phyloP scores from a whole-genome alignment of 2,888 invertebrate genomes.

The Auanema sp. region DNA sequence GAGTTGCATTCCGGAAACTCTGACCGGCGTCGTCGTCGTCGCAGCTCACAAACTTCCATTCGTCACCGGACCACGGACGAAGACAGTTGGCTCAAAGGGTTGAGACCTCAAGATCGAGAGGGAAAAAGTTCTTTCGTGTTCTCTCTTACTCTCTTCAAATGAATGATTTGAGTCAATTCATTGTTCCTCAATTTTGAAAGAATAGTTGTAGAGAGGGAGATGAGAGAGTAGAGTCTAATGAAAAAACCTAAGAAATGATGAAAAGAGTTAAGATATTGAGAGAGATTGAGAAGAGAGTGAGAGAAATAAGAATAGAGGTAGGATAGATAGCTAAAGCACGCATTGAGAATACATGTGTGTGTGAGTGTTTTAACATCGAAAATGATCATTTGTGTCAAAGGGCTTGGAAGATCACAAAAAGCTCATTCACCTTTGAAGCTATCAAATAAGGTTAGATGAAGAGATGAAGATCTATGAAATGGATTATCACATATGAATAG shows the following conservation, averaged over 20 bases:
- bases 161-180: not conserved
- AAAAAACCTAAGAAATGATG: constrained; percentile 4
- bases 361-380: not conserved
- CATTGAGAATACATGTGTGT: not conserved
- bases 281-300: constrained; percentile 4
- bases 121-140: too few relatives aligned
- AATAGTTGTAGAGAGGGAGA: not conserved
- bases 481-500: too few relatives aligned
- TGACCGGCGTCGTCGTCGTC: too few relatives aligned
- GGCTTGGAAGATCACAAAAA: not conserved
- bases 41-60: too few relatives aligned
- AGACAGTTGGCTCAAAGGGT: too few relatives aligned
- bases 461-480: too few relatives aligned
- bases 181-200: not conserved
- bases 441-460: not conserved
- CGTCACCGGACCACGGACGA: too few relatives aligned
- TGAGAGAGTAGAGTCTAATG: constrained; percentile 10
- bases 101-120: too few relatives aligned
- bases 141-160: too few relatives aligned
- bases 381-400: not conserved
- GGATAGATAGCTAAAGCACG: not conserved
- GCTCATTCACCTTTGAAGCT: not conserved
- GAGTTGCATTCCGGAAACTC: too few relatives aligned
- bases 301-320: constrained; percentile 3
- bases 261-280: constrained; percentile 5